Conservation (phyloP, 1,140 invertebrate species). For the Holotrichia oblita region DNA sequence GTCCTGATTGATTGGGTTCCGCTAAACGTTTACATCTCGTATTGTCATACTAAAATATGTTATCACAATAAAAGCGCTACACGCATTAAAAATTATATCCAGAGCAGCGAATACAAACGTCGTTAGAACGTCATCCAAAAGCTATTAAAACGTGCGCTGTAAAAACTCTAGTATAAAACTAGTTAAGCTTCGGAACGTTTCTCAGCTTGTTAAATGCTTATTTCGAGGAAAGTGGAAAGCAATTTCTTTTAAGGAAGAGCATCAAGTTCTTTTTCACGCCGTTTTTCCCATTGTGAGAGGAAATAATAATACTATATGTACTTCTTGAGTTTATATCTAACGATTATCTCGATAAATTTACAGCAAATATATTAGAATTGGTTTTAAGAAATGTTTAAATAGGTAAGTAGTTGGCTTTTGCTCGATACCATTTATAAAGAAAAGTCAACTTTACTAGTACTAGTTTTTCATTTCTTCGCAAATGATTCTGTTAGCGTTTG, state of each 20-base stretch:
- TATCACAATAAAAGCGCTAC: background rate
- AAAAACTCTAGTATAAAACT: background rate
- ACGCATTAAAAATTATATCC: background rate
- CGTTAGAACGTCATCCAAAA: slow-evolving; percentile 19
- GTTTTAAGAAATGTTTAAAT: too few species aligned
- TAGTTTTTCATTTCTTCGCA: too few species aligned
- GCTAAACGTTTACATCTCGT: background rate
- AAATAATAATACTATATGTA: background rate
- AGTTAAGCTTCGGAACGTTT: background rate
- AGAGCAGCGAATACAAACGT: background rate
- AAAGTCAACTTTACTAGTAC: too few species aligned
- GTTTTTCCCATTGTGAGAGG: background rate
- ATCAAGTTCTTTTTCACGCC: slow-evolving; percentile 3
- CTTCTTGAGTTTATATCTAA: background rate
- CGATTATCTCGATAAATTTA: background rate
- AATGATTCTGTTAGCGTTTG: too few species aligned
- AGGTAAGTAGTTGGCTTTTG: too few species aligned
- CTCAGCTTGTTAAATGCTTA: slow-evolving; percentile 6
- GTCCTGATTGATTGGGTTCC: slow-evolving; percentile 3
- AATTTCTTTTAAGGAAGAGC: slow-evolving; percentile 22
- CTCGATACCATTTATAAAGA: too few species aligned
- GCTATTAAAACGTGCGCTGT: background rate
- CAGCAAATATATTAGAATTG: too few species aligned
- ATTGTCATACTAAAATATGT: background rate
- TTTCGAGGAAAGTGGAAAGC: slow-evolving; percentile 23